These are phyloP conservation scores for Turdus rufiventris DNA, from an alignment of 2,113 vertebrate genomes.

Conservation along the genomic window DNA sequence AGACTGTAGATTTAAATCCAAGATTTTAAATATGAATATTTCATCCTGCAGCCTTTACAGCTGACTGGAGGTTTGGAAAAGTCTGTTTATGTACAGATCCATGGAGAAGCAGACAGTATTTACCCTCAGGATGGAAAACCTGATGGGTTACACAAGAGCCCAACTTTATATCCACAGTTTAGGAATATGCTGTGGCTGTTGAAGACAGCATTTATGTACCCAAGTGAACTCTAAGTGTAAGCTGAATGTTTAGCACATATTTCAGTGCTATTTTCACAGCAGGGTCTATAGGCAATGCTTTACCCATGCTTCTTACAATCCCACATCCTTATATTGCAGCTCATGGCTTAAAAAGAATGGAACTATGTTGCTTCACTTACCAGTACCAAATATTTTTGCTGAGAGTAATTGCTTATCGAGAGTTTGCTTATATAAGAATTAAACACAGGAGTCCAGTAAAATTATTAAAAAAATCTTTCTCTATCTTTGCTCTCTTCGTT, in stretches of 20 bases:
- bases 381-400: background rate
- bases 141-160: background rate
- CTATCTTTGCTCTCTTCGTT: background rate
- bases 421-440: background rate
- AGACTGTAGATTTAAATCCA: background rate
- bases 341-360: background rate
- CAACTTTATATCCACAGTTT: background rate
- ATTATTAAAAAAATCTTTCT: constrained; percentile 37
- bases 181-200: background rate
- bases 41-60: background rate
- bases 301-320: background rate
- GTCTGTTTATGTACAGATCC: background rate
- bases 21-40: background rate
- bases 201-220: background rate
- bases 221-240: background rate
- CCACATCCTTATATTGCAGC: background rate
- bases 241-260: background rate
- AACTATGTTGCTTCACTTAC: background rate
- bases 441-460: background rate
- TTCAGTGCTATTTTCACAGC: constrained; percentile 31
- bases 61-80: background rate
- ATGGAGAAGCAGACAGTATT: background rate
- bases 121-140: background rate
- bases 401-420: background rate
- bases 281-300: background rate